These are phyloP conservation scores for Mystacornis crossleyi DNA, from an alignment of 2,113 vertebrate genomes.

Conservation along the genomic window DNA sequence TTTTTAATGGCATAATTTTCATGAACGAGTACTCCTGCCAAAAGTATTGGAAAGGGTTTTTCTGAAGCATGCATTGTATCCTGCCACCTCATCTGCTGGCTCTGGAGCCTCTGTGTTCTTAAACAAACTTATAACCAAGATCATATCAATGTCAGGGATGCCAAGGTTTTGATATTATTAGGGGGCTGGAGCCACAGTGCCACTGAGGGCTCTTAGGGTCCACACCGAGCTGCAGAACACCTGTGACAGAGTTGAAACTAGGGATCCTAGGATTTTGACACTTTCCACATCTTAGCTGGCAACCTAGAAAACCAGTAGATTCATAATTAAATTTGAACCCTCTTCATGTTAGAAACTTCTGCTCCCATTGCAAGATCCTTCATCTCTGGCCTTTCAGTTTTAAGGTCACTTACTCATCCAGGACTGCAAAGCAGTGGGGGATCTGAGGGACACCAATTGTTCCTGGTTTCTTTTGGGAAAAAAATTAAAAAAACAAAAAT, in stretches of 20 bases:
- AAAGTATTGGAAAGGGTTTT: not conserved
- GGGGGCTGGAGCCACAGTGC: not conserved
- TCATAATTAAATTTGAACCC: not conserved
- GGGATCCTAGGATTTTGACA: not conserved
- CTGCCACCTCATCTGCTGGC: not conserved
- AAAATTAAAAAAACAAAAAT: accelerated
- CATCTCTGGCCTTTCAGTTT: not conserved
- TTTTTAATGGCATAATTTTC: not conserved
- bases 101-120: not conserved
- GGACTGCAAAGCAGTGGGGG: not conserved
- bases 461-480: not conserved
- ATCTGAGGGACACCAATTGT: not conserved
- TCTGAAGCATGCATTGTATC: not conserved
- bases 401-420: not conserved
- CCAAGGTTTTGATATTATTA: not conserved
- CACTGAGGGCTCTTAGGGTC: not conserved
- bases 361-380: not conserved
- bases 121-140: not conserved
- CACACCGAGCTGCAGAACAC: not conserved
- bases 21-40: not conserved
- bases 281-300: not conserved
- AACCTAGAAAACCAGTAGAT: not conserved
- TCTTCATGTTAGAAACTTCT: not conserved
- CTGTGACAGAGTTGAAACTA: not conserved
- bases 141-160: not conserved